Evolutionary conservation across 2,113 vertebrate species (phyloP).

Genomic region (Callipepla californica): DNA sequence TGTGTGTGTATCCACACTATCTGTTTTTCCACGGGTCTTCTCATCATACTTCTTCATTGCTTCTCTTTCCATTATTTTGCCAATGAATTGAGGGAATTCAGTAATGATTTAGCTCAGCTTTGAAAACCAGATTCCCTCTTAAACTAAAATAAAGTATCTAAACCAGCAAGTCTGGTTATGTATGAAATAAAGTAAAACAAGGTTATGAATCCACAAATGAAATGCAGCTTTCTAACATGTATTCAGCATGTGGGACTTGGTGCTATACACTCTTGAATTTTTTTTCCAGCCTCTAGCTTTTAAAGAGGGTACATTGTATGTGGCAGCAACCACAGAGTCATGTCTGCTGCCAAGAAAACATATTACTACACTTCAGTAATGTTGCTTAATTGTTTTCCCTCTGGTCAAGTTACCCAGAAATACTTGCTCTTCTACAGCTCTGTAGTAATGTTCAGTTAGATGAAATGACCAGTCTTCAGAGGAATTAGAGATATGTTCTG

Average conservation of each 20-base stretch:
- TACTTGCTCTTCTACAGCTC: slow-evolving; percentile 41
- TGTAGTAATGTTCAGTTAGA: slow-evolving; percentile 29
- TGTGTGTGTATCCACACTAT: neutral
- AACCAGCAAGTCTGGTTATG: neutral
- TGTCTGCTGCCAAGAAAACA: slow-evolving; percentile 43
- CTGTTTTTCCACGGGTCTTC: neutral
- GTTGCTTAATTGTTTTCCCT: slow-evolving; percentile 50
- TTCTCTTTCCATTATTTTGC: neutral
- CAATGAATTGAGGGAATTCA: neutral
- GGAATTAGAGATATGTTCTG: slow-evolving; percentile 18
- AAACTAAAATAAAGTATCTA: neutral
- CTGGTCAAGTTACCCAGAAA: slow-evolving; percentile 55
- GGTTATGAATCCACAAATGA: slow-evolving; percentile 23
- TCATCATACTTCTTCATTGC: accelerated
- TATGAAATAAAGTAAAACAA: slow-evolving; percentile 42
- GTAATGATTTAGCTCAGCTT: neutral
- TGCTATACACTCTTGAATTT: slow-evolving; percentile 39
- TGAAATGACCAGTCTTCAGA: slow-evolving; percentile 29
- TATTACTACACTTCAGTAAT: slow-evolving; percentile 49
- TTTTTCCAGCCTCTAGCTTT: slow-evolving; percentile 46
- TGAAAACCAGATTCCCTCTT: neutral
- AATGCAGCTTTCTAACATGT: neutral
- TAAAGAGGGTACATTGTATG: slow-evolving; percentile 43
- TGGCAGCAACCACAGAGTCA: neutral
- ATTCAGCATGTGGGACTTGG: neutral